These are phyloP conservation scores for Athalia cordata DNA, from an alignment of 2,888 invertebrate species.

Conservation along the genomic window DNA sequence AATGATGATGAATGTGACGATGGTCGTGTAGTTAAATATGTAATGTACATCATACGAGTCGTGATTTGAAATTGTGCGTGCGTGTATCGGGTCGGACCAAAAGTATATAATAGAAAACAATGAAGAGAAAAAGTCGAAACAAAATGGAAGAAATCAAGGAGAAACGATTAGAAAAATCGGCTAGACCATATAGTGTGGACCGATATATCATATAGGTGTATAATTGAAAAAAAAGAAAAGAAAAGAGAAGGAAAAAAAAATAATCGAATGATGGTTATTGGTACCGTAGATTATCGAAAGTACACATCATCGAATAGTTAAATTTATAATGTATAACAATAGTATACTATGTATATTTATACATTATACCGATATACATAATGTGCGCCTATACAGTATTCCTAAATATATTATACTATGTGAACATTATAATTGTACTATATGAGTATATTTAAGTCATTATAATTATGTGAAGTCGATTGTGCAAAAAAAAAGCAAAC, in stretches of 20 bases:
- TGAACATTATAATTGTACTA: constrained; percentile 20
- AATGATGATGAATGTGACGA: too few relatives aligned
- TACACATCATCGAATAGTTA: too few relatives aligned
- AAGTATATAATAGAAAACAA: too few relatives aligned
- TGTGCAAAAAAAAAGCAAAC: constrained; percentile 23
- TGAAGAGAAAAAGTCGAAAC: too few relatives aligned
- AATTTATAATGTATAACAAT: not conserved
- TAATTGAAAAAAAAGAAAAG: not conserved
- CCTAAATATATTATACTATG: not conserved
- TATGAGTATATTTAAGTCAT: not conserved
- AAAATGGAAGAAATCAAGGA: too few relatives aligned
- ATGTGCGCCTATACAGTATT: too few relatives aligned
- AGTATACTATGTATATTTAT: not conserved
- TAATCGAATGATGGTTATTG: not conserved
- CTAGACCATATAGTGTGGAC: not conserved
- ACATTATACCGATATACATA: not conserved
- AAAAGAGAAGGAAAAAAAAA: not conserved
- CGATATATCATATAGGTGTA: not conserved
- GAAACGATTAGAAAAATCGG: not conserved
- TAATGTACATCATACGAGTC: too few relatives aligned
- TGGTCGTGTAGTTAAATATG: too few relatives aligned
- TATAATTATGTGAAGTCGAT: constrained; percentile 20
- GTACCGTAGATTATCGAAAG: too few relatives aligned
- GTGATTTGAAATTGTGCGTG: too few relatives aligned
- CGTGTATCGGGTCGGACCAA: too few relatives aligned